phyloP scores from a whole-genome alignment of 2,888 invertebrate genomes.

The Orchesellides sinensis region DNA sequence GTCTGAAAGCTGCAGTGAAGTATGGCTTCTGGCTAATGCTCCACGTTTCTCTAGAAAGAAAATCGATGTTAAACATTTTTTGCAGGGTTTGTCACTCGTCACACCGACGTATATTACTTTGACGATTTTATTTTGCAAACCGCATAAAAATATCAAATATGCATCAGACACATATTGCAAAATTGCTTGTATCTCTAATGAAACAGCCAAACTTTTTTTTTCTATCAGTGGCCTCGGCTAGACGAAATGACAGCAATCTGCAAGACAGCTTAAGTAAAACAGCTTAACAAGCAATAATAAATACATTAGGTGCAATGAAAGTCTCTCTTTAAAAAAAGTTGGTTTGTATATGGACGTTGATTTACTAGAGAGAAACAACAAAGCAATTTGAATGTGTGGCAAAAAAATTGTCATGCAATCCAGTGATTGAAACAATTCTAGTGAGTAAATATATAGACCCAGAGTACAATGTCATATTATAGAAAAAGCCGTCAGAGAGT shows the following conservation, averaged over 20 bases:
- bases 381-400: slow-evolving; percentile 33
- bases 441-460: not conserved
- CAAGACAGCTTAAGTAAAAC: not conserved
- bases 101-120: too few relatives aligned
- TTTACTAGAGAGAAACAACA: slow-evolving; percentile 9
- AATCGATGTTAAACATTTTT: slow-evolving; percentile 45
- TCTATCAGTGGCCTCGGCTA: not conserved
- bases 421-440: slow-evolving; percentile 38
- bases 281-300: not conserved
- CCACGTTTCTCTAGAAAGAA: slow-evolving; percentile 13
- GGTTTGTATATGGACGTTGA: not conserved
- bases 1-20: not conserved
- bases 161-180: too few relatives aligned
- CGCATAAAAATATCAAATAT: too few relatives aligned
- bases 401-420: slow-evolving; percentile 54
- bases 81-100: too few relatives aligned
- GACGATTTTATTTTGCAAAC: too few relatives aligned
- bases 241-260: too few relatives aligned
- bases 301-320: not conserved
- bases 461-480: slow-evolving; percentile 27
- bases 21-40: slow-evolving; percentile 11
- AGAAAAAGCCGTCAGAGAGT: slow-evolving; percentile 49
- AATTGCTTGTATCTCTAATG: too few relatives aligned
- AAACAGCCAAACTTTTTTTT: too few relatives aligned
- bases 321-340: not conserved